Evolutionary conservation across 1,140 invertebrate genomes (phyloP).

Genomic region (Ectropis grisescens): DNA sequence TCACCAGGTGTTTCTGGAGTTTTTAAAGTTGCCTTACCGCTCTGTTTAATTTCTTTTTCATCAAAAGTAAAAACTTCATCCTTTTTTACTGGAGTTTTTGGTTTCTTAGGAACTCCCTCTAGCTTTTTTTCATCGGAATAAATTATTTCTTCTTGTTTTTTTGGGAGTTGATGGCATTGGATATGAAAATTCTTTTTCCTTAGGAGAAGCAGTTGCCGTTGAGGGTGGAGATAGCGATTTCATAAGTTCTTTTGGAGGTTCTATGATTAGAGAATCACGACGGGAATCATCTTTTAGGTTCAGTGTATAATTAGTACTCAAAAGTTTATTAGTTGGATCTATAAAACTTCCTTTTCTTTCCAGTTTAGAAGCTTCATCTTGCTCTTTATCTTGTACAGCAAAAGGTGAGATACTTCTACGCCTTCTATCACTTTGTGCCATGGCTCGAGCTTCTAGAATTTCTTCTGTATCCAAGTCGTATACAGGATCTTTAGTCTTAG

Average conservation of each 20-base stretch:
- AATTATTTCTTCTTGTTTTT: conserved; percentile 48
- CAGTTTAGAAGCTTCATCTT: conserved; percentile 35
- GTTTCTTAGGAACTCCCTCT: conserved; percentile 20
- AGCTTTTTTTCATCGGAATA: conserved; percentile 45
- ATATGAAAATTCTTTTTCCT: conserved; percentile 38
- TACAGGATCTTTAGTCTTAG: conserved; percentile 51
- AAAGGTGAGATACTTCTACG: conserved; percentile 67
- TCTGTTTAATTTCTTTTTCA: conserved; percentile 29
- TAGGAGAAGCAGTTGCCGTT: conserved; percentile 33
- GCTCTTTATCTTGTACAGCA: conserved; percentile 50
- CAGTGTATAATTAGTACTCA: conserved; percentile 54
- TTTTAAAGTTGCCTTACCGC: conserved; percentile 16
- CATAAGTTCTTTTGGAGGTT: conserved; percentile 23
- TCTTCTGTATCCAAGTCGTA: conserved; percentile 62
- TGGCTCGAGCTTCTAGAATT: conserved; percentile 50
- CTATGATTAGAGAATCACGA: conserved; percentile 33
- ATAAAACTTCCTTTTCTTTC: conserved; percentile 66
- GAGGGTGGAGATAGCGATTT: conserved; percentile 37
- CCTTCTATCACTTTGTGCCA: conserved; percentile 55
- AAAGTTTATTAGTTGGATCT: conserved; percentile 62
- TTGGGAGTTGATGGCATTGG: conserved; percentile 35
- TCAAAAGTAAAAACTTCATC: conserved; percentile 29
- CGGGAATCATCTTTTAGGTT: conserved; percentile 52
- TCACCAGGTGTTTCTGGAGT: conserved; percentile 28
- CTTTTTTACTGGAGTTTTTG: conserved; percentile 29